Percentiles rank a stretch among this genome's conserved stretches.
These are phyloP conservation scores for Dascillus cervinus DNA, from an alignment of 2,888 invertebrate species.

Conservation along the genomic window DNA sequence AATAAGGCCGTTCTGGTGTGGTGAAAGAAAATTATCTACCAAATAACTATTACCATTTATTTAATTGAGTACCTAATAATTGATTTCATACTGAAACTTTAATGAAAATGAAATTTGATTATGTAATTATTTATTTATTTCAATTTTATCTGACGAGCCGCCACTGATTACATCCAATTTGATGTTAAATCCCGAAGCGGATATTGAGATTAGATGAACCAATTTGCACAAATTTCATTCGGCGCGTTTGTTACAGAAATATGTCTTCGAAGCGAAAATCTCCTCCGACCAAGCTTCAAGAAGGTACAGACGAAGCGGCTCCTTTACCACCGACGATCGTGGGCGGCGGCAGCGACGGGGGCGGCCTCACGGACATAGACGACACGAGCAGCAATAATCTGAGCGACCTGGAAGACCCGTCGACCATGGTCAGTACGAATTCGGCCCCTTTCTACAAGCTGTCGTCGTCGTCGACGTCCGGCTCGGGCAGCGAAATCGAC, in stretches of 20 bases:
- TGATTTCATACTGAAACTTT: no score
- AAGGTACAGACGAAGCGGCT: slow-evolving; percentile 54
- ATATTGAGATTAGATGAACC: no score
- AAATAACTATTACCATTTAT: no score
- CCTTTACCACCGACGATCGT: slow-evolving; percentile 30
- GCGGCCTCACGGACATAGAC: slow-evolving; percentile 49
- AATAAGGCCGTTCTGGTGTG: no score
- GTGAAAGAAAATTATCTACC: no score
- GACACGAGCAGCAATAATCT: slow-evolving; percentile 51
- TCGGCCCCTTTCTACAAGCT: slow-evolving; percentile 38
- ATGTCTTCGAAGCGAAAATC: slow-evolving; percentile 97
- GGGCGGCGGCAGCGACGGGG: slow-evolving; percentile 50
- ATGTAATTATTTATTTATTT: no score
- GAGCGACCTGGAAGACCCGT: slow-evolving; percentile 56
- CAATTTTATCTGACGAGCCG: slow-evolving; percentile 8
- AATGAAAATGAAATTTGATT: no score
- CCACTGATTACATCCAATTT: slow-evolving; percentile 4
- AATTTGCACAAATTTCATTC: slow-evolving; percentile 11
- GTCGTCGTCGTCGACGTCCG: slow-evolving; percentile 39
- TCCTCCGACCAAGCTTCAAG: slow-evolving; percentile 86
- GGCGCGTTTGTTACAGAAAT: slow-evolving; percentile 60
- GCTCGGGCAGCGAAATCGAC: slow-evolving; percentile 41
- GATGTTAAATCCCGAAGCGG: no score
- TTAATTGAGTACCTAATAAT: no score
- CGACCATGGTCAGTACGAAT: slow-evolving; percentile 31